Conservation (phyloP, 2,113 vertebrate species). For the Boulengeromyrus knoepffleri region DNA sequence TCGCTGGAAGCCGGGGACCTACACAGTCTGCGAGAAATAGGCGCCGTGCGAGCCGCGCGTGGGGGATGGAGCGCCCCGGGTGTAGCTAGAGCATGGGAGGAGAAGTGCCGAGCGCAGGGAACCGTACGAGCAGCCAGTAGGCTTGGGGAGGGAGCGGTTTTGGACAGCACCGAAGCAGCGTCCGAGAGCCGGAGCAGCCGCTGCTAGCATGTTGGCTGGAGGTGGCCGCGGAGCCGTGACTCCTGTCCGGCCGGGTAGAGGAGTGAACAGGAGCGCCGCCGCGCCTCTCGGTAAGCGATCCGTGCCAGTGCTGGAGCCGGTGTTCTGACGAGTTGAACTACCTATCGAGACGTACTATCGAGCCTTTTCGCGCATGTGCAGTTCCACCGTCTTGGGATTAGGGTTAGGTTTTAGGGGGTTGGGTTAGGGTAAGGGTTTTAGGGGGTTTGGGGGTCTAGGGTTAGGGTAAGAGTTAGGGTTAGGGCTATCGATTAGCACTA, state of each 20-base stretch:
- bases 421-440: too few relatives aligned
- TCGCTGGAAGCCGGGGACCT: slow-evolving; percentile 41
- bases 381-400: too few relatives aligned
- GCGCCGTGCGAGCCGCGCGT: neutral
- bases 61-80: neutral
- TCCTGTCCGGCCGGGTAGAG: neutral
- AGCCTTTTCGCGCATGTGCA: too few relatives aligned
- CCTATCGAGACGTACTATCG: too few relatives aligned
- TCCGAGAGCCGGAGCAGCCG: neutral
- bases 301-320: neutral
- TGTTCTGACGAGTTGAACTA: too few relatives aligned
- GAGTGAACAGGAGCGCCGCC: neutral
- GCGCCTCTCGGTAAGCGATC: neutral
- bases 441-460: too few relatives aligned
- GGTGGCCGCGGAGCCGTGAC: neutral
- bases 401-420: too few relatives aligned
- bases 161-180: neutral
- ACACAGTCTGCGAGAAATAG: neutral
- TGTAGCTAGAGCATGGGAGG: neutral
- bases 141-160: neutral
- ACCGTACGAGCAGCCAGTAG: neutral
- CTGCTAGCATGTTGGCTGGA: neutral
- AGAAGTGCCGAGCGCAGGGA: neutral
- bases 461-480: too few relatives aligned
- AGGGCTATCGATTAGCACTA: too few relatives aligned